These are phyloP conservation scores for Drosophila incognita DNA, from an alignment of 2,888 invertebrate species.

Conservation along the genomic window DNA sequence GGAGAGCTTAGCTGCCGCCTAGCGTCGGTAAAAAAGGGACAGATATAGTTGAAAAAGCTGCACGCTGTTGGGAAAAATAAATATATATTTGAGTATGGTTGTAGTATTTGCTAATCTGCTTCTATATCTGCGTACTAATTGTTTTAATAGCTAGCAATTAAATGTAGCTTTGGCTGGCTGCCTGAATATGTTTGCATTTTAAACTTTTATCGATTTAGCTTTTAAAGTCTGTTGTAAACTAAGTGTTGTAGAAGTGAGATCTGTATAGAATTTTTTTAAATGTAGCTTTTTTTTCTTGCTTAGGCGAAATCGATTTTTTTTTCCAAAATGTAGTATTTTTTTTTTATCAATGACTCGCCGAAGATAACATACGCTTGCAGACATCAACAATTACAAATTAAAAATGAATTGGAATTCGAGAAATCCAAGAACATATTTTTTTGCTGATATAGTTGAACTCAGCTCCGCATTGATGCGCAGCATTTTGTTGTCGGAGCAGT, in stretches of 20 bases:
- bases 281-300: neutral
- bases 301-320: neutral
- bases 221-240: neutral
- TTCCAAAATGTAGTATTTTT: neutral
- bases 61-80: no score
- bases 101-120: neutral
- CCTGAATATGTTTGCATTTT: neutral
- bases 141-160: neutral
- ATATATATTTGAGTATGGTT: neutral
- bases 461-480: neutral
- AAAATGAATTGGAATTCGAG: neutral
- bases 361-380: neutral
- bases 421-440: neutral
- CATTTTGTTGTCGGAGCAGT: conserved; percentile 1
- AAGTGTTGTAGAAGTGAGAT: neutral
- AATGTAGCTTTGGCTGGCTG: neutral
- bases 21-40: neutral
- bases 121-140: neutral
- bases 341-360: neutral
- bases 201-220: neutral
- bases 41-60: neutral
- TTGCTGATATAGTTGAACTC: neutral
- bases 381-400: neutral
- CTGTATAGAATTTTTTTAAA: neutral
- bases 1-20: neutral